These are phyloP conservation scores for Tarsius wallacei DNA, from an alignment of 2,797 vertebrate species.

Conservation along the genomic window DNA sequence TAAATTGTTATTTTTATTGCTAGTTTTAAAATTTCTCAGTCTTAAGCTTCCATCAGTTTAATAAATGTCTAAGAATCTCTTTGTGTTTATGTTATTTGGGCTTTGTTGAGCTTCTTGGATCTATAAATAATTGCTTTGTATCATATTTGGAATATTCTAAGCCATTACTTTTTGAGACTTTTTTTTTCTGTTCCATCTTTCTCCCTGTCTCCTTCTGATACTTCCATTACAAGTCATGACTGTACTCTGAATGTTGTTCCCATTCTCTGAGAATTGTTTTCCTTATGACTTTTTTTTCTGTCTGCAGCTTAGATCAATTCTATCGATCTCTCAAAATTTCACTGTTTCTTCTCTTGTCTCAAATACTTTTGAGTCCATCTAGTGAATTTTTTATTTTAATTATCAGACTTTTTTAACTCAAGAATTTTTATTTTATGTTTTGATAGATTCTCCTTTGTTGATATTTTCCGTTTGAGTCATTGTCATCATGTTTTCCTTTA, in stretches of 20 bases:
- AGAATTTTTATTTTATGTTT: conserved; percentile 42
- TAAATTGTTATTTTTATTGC: background rate
- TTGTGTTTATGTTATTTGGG: background rate
- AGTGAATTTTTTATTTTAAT: background rate
- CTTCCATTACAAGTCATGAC: background rate
- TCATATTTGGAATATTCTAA: background rate
- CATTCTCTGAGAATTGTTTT: background rate
- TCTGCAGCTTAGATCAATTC: background rate
- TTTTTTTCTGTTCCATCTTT: background rate
- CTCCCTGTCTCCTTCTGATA: no score
- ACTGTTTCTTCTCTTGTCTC: background rate
- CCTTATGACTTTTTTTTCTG: background rate
- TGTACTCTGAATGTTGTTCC: background rate
- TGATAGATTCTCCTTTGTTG: background rate
- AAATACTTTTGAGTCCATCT: background rate
- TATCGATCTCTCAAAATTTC: background rate
- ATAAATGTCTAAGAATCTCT: background rate
- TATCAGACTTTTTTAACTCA: background rate
- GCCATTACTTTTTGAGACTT: background rate
- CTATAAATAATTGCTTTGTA: background rate
- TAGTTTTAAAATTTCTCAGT: conserved; percentile 22
- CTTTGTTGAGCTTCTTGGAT: background rate
- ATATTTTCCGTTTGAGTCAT: background rate
- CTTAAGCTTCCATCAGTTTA: background rate
- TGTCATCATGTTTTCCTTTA: conserved; percentile 6